Conservation (phyloP, 2,888 invertebrate species). For the Doris montereyensis region DNA sequence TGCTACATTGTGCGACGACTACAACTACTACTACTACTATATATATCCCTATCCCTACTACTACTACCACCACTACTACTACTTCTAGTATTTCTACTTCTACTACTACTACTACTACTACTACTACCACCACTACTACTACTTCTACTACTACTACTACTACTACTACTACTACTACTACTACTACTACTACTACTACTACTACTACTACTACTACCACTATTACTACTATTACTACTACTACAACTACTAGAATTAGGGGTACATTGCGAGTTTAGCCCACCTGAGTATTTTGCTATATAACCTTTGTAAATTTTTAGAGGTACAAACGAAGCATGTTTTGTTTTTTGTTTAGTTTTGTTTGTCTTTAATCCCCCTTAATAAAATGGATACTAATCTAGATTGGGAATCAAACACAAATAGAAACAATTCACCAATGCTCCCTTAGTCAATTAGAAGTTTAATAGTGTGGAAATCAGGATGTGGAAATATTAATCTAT, state of each 20-base stretch:
- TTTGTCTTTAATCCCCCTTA: too few relatives aligned
- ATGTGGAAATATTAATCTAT: too few relatives aligned
- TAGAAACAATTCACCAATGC: too few relatives aligned
- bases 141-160: slow-evolving; percentile 16
- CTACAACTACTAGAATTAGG: slow-evolving; percentile 1
- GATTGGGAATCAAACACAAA: too few relatives aligned
- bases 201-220: slow-evolving; percentile 24
- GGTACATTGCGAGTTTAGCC: too few relatives aligned
- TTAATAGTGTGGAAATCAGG: too few relatives aligned
- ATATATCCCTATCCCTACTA: neutral
- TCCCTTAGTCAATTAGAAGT: too few relatives aligned
- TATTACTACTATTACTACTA: slow-evolving; percentile 6
- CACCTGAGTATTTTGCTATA: too few relatives aligned
- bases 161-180: slow-evolving; percentile 28
- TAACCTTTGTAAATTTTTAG: too few relatives aligned
- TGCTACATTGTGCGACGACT: neutral
- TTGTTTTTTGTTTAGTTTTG: too few relatives aligned
- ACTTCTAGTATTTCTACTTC: slow-evolving; percentile 3
- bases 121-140: slow-evolving; percentile 20
- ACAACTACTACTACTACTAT: neutral
- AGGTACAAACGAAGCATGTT: too few relatives aligned
- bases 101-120: slow-evolving; percentile 20
- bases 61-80: slow-evolving; percentile 20
- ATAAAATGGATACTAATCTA: too few relatives aligned
- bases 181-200: slow-evolving; percentile 24